Evolutionary conservation across 2,797 vertebrate species (phyloP).

Genomic region (Falco concolor): DNA sequence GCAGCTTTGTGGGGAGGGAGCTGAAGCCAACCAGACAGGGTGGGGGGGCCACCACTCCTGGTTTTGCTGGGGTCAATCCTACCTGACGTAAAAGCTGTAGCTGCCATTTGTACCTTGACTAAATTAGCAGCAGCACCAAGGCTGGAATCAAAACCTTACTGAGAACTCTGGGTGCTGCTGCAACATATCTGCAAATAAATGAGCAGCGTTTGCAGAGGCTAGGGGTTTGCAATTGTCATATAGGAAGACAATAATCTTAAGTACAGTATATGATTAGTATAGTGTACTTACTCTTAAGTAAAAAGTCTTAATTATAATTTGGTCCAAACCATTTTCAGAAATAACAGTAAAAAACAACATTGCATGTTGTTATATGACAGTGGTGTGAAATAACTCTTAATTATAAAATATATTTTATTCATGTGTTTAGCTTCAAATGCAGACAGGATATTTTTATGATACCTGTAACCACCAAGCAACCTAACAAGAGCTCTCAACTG

Average conservation of each 20-base stretch:
- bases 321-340: not conserved
- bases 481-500: not conserved
- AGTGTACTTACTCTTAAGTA: not conserved
- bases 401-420: not conserved
- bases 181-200: not conserved
- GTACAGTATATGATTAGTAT: not conserved
- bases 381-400: not conserved
- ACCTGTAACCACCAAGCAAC: not conserved
- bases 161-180: not conserved
- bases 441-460: not conserved
- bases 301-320: not conserved
- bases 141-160: not conserved
- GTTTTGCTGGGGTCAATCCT: not conserved
- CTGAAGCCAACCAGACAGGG: not conserved
- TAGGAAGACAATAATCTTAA: not conserved
- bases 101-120: not conserved
- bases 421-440: not conserved
- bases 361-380: not conserved
- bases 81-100: not conserved
- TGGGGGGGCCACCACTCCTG: not conserved
- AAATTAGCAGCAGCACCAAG: not conserved
- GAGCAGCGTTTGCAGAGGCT: not conserved
- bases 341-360: not conserved
- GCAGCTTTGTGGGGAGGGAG: not conserved
- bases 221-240: not conserved